phyloP scores from a whole-genome alignment of 2,888 invertebrate genomes.

The Cataglyphis altisquamis region DNA sequence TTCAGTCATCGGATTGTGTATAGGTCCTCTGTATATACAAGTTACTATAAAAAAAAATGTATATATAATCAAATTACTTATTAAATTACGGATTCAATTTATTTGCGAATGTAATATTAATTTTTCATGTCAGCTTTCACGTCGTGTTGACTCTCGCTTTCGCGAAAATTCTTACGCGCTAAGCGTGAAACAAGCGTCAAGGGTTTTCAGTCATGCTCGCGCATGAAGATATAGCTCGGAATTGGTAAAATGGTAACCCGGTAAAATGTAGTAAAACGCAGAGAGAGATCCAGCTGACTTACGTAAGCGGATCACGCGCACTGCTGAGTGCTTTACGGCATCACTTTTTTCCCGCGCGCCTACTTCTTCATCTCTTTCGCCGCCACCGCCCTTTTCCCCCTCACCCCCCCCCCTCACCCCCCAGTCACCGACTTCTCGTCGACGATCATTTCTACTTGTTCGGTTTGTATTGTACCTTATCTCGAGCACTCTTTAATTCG shows the following conservation, averaged over 20 bases:
- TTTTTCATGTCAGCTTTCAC: neutral
- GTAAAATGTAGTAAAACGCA: slow-evolving; percentile 72
- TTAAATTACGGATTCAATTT: neutral
- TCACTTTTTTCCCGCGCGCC: slow-evolving; percentile 80
- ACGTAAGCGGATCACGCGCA: slow-evolving; percentile 85
- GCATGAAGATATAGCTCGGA: slow-evolving; percentile 51
- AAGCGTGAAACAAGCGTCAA: slow-evolving; percentile 43
- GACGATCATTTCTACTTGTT: slow-evolving; percentile 47
- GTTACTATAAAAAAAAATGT: neutral
- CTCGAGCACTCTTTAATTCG: slow-evolving; percentile 17
- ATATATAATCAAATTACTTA: neutral
- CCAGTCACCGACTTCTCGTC: slow-evolving; percentile 9
- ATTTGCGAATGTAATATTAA: neutral
- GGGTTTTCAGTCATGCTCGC: slow-evolving; percentile 46
- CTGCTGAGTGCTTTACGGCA: slow-evolving; percentile 85
- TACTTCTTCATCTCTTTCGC: slow-evolving; percentile 54
- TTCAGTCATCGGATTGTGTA: neutral
- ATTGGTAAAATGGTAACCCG: slow-evolving; percentile 74
- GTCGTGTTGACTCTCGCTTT: neutral
- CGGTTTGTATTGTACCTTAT: slow-evolving; percentile 46
- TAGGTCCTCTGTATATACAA: neutral
- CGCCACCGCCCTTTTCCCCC: slow-evolving; percentile 33
- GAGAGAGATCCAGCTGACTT: slow-evolving; percentile 76
- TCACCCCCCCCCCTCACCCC: slow-evolving; percentile 1
- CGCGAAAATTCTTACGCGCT: slow-evolving; percentile 4